Evolutionary conservation across 1,140 invertebrate genomes (phyloP), one percentile per base, ranked within the genome.

Genomic region (Manduca sexta): DNA sequence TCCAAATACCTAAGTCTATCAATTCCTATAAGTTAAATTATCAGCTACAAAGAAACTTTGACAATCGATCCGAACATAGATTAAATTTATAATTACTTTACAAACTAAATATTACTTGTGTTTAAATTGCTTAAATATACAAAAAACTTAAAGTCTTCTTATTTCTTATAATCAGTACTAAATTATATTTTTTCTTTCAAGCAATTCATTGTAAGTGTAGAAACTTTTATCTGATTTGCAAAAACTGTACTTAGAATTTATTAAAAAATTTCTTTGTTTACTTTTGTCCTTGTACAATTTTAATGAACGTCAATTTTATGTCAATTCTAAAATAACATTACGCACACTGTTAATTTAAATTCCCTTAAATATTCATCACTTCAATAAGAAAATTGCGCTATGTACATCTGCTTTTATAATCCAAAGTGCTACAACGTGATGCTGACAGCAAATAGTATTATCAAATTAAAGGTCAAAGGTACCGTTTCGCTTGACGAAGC

Each of bases 401-500:
- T 39, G 7, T 14, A 39, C 16, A 18, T 26, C 18, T 26, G 21
- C 21, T 3, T 26, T 5, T 5, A 26, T 26, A 3, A 8, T 26
- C n/a, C n/a, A 35, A 42, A 15, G 14, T 16, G 54, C 45, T 57
- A 57, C 45, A 57, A 55, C 38, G 49, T 39, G 37, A 13, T 39
- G 29, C 38, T 2, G n/a, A 43, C 8, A 15, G n/a, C 29, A 30
- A 58, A 49, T 8, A 41, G 11, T 16, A 45, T 15, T 43, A 55
- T 21, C 18, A 52, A 53, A 53, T 46, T 43, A 31, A 55, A 16
- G 35, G 52, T 39, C 18, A 56, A 64, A 39, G 41, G 17, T 39
- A 49, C 12, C 18, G 30, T 47, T 31, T 45, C 18, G 49, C 58
- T 60, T 8, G 70, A 70, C n/a, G 77, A 78, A 30, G 75, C 55